Base-by-base conservation (phyloP, 2,888 invertebrate genomes). In the Carcina quercana region DNA sequence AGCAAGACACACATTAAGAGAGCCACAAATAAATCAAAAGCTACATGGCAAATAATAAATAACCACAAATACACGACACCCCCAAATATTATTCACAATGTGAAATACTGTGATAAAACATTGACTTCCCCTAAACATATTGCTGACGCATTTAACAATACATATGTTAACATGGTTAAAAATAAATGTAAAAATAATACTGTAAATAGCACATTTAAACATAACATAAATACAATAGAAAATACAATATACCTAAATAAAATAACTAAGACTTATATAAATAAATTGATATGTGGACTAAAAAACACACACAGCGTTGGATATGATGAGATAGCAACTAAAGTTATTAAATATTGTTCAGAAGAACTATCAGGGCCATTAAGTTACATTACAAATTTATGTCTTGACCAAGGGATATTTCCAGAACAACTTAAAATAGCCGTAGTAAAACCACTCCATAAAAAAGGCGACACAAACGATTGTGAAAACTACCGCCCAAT, bases 401-500 rank as follows among this genome's bases (percentile, higher is more conserved):
- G 25, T 8, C 3, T 25, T 5, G 11, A 13, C 8, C 25, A 25
- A 12, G 25, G 25, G 3, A 12, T 25, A 12, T 25, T 7, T 12
- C 25, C 25, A 6, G 13, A 25, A 12, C 11, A 25, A 13, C 13
- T 25, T 5, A 25, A 25, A 25, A 12, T 12, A 13, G 13, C 12
- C 5, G 8, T 25, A 7, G 13, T 25, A 4, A 25, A 12, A 10
- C 26, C 26, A 5, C 3, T 26, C 6, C 13, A 12, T 13, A 25
- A 25, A 12, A 25, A 12, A 13, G 25, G 25, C 8, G 13, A 12
- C 5, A 25, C 11, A 12, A 13, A 25, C 2, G n/a, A 12, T 8
- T 25, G 25, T 25, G 13, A 10, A 13, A 25, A 25, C n/a, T 25
- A 25, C 25, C 25, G 25, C n/a, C 25, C 25, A 3, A 25, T 25